A percentile compares a stretch with the other conserved stretches of the same genome.
These are phyloP conservation scores for Sepioteuthis lessoniana DNA, from an alignment of 2,888 invertebrate genomes.

Conservation along the genomic window DNA sequence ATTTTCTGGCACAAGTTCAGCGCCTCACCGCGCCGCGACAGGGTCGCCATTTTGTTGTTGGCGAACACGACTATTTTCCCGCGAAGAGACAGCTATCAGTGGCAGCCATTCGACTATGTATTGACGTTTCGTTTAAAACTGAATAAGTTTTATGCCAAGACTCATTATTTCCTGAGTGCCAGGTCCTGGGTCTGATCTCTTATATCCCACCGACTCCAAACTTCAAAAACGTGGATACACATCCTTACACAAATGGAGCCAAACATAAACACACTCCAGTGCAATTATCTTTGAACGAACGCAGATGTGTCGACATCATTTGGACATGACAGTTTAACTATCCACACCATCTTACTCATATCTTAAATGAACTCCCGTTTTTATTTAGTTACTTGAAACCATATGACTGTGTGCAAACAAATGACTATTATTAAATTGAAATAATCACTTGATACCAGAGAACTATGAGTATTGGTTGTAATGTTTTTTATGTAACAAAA, in stretches of 20 bases:
- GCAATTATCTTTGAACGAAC: not conserved
- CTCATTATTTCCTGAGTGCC: slow-evolving; percentile 25
- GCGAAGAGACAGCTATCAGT: not conserved
- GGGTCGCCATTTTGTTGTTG: slow-evolving; percentile 12
- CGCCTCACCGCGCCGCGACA: not conserved
- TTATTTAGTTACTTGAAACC: too few species aligned
- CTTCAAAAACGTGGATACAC: not conserved
- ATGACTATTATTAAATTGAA: too few species aligned
- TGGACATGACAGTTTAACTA: not conserved
- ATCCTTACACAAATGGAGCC: not conserved
- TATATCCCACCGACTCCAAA: not conserved
- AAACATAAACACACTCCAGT: not conserved
- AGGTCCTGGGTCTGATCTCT: slow-evolving; percentile 1
- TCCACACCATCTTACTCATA: not conserved
- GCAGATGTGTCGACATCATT: not conserved
- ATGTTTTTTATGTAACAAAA: too few species aligned
- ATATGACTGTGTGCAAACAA: too few species aligned
- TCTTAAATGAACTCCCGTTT: too few species aligned
- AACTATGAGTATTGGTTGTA: too few species aligned
- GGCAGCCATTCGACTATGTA: slow-evolving; percentile 4
- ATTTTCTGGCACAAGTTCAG: not conserved
- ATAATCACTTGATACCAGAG: too few species aligned
- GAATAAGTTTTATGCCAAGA: not conserved
- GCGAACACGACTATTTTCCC: slow-evolving; percentile 9
- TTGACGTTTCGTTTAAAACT: slow-evolving; percentile 33